phyloP scores from a whole-genome alignment of 1,140 invertebrate genomes.

The Dinoponera quadriceps region DNA sequence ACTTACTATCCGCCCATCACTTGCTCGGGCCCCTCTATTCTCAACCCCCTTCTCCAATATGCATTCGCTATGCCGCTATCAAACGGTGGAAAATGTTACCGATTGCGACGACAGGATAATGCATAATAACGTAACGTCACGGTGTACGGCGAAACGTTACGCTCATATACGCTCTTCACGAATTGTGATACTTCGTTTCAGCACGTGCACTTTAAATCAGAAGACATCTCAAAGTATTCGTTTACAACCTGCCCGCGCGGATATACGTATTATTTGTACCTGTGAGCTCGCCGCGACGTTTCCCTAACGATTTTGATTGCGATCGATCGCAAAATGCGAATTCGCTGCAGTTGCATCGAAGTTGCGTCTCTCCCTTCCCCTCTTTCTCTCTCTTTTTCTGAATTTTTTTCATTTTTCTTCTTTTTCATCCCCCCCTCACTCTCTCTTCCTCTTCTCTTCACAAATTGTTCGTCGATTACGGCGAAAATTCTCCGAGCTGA shows the following conservation, averaged over 20 bases:
- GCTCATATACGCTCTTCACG: no score
- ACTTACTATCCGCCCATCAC: not conserved
- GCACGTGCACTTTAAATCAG: no score
- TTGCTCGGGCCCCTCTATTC: not conserved
- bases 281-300: no score
- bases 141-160: no score
- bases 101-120: not conserved
- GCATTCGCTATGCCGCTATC: constrained; percentile 28
- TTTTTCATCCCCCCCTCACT: not conserved
- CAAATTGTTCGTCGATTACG: constrained; percentile 2
- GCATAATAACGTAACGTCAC: not conserved
- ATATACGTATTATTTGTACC: no score
- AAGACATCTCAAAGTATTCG: no score
- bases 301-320: no score
- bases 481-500: not conserved
- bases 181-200: no score
- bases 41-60: not conserved
- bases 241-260: no score
- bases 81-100: not conserved
- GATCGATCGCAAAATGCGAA: no score
- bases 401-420: not conserved
- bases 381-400: not conserved
- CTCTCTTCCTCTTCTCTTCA: constrained; percentile 46
- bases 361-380: not conserved
- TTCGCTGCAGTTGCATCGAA: no score